Conservation (phyloP, 1,140 invertebrate genomes). For the Megalonaias nervosa region DNA sequence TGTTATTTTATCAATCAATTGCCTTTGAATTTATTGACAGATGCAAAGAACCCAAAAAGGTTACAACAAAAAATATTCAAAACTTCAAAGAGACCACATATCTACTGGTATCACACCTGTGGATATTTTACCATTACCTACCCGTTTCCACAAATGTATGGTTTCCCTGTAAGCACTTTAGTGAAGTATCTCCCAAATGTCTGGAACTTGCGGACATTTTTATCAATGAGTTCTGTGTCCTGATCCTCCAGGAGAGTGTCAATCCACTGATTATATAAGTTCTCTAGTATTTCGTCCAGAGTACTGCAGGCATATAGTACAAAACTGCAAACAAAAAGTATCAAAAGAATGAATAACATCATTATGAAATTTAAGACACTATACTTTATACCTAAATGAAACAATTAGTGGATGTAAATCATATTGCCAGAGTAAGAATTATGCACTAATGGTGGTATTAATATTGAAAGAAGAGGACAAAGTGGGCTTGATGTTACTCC, state of each 20-base stretch:
- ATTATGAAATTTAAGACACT: too few relatives aligned
- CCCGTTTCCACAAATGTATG: constrained; percentile 52
- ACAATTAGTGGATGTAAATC: too few relatives aligned
- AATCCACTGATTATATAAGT: constrained; percentile 37
- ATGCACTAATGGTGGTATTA: too few relatives aligned
- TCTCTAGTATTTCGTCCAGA: constrained; percentile 47
- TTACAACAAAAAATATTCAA: background rate
- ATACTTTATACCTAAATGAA: too few relatives aligned
- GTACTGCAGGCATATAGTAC: constrained; percentile 43
- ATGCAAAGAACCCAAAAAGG: too few relatives aligned
- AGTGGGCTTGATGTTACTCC: too few relatives aligned
- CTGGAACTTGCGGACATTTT: constrained; percentile 34
- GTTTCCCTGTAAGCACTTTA: constrained; percentile 25
- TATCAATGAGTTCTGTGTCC: constrained; percentile 37
- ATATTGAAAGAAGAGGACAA: too few relatives aligned
- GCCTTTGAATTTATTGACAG: too few relatives aligned
- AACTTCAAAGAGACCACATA: background rate
- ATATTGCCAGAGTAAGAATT: too few relatives aligned
- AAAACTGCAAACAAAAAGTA: constrained; percentile 29
- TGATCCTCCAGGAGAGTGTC: constrained; percentile 22
- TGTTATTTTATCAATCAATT: background rate
- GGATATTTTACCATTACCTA: constrained; percentile 21
- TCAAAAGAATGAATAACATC: too few relatives aligned
- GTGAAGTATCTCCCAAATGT: constrained; percentile 36
- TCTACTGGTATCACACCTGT: too few relatives aligned